phyloP scores from a whole-genome alignment of 1,140 invertebrate genomes.

The Conopomorpha cramerella region DNA sequence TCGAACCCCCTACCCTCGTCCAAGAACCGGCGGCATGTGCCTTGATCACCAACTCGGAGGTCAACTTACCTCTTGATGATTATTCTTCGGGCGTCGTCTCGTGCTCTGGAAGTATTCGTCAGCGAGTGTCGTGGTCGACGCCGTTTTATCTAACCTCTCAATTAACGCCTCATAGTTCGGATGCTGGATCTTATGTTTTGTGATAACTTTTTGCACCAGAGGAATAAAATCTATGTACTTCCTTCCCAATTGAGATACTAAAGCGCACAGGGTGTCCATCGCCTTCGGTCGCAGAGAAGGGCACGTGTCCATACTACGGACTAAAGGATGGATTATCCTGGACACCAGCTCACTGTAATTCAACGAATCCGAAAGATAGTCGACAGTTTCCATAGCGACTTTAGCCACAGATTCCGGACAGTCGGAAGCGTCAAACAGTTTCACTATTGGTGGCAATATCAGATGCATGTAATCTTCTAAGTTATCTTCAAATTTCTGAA shows the following conservation, averaged over 20 bases:
- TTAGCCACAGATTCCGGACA: slow-evolving; percentile 77
- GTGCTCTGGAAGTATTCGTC: slow-evolving; percentile 68
- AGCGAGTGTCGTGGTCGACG: slow-evolving; percentile 68
- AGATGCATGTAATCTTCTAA: slow-evolving; percentile 96
- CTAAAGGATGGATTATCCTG: slow-evolving; percentile 89
- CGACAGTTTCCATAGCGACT: slow-evolving; percentile 89
- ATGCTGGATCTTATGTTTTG: slow-evolving; percentile 82
- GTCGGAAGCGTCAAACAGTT: slow-evolving; percentile 83
- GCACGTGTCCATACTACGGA: slow-evolving; percentile 81
- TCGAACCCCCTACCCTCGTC: no score
- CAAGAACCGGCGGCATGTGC: no score
- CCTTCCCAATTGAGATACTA: slow-evolving; percentile 86
- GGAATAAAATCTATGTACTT: slow-evolving; percentile 94
- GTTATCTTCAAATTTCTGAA: slow-evolving; percentile 94
- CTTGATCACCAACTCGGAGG: no score
- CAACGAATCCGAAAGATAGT: slow-evolving; percentile 86
- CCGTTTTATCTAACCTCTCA: slow-evolving; percentile 70
- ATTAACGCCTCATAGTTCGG: slow-evolving; percentile 79
- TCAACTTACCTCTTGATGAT: slow-evolving; percentile 49
- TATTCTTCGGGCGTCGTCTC: slow-evolving; percentile 42
- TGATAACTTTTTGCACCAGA: slow-evolving; percentile 83
- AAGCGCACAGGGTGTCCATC: slow-evolving; percentile 89
- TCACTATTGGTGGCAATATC: slow-evolving; percentile 91
- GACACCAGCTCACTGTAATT: slow-evolving; percentile 93
- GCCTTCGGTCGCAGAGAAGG: slow-evolving; percentile 78